Evolutionary conservation across 2,797 vertebrate species (phyloP), one percentile per base, ranked within the genome.

Genomic region (Pipistrellus pipistrellus): DNA sequence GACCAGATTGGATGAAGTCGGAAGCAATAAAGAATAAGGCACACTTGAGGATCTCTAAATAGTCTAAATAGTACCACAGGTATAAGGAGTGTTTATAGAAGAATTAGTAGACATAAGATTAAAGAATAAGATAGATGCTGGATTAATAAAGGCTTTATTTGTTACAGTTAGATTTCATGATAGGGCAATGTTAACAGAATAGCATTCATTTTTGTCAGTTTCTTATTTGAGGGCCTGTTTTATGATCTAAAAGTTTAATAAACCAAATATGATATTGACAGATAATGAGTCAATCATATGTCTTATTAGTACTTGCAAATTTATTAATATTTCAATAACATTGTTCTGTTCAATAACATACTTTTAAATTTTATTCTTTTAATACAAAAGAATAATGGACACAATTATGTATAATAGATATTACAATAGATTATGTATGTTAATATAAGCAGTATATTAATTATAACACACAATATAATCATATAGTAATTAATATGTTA

Each of bases 241-340:
- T 85, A 32, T 25, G 68, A 91, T 76, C 13, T 78, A 83, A 57
- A 91, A 46, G 41, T 62, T 62, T 64, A 77, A 91, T 85, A 91
- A 85, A 48, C 18, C n/a, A 73, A 53, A 20, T 57, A 13, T 23
- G 13, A 38, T 76, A 38, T 14, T 32, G 44, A 75, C 14, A 87
- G 64, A 11, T 44, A 84, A 64, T 35, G 20, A 73, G 3, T 64
- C 32, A 84, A 0, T 75, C 4, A 32, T 69, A 84, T 66, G 46
- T 64, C 11, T 48, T 69, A 44, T 1, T 27, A 38, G 23, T 46
- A 69, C 23, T 78, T 48, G 25, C 30, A 93, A 93, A 93, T 4
- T 71, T 77, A 73, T 51, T 75, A 44, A 23, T 51, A 62, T 91
- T 78, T 85, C 51, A 81, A 73, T 21, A 46, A 17, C n/a, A 91